Percentiles rank a stretch among this genome's conserved stretches.
Conservation (phyloP, 2,888 invertebrate species). For the Polydrusus cervinus region DNA sequence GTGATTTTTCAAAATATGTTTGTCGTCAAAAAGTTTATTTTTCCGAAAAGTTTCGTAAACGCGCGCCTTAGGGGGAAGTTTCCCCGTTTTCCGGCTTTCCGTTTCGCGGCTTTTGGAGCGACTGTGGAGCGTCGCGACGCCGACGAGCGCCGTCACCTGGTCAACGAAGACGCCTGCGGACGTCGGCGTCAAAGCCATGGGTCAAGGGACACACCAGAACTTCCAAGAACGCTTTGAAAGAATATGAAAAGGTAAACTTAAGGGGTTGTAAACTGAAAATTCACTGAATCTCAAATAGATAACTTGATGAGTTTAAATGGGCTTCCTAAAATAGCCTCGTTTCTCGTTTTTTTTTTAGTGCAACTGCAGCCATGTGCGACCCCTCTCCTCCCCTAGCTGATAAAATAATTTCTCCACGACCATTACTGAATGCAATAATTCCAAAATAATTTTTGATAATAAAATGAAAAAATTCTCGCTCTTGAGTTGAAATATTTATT, state of each 20-base stretch:
- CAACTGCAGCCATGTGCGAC: too few species aligned
- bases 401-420: too few species aligned
- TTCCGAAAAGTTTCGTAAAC: constrained; percentile 16
- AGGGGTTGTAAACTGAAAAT: background rate
- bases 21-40: constrained; percentile 1
- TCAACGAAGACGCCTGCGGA: constrained; percentile 49
- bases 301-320: too few species aligned
- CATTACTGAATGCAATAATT: too few species aligned
- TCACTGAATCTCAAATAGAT: too few species aligned
- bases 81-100: constrained; percentile 29
- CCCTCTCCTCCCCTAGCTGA: too few species aligned
- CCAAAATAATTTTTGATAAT: too few species aligned
- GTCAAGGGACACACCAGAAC: constrained; percentile 4
- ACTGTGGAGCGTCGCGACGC: constrained; percentile 39
- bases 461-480: too few species aligned
- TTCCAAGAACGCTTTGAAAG: background rate
- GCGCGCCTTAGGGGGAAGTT: background rate
- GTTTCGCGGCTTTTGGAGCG: constrained; percentile 33
- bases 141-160: constrained; percentile 41
- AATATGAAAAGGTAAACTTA: background rate
- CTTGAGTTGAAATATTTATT: too few species aligned
- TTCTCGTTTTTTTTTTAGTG: too few species aligned
- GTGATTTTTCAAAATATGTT: background rate
- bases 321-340: too few species aligned
- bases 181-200: background rate